Evolutionary conservation across 1,140 invertebrate genomes (phyloP).

Genomic region (Drosophila nannoptera): DNA sequence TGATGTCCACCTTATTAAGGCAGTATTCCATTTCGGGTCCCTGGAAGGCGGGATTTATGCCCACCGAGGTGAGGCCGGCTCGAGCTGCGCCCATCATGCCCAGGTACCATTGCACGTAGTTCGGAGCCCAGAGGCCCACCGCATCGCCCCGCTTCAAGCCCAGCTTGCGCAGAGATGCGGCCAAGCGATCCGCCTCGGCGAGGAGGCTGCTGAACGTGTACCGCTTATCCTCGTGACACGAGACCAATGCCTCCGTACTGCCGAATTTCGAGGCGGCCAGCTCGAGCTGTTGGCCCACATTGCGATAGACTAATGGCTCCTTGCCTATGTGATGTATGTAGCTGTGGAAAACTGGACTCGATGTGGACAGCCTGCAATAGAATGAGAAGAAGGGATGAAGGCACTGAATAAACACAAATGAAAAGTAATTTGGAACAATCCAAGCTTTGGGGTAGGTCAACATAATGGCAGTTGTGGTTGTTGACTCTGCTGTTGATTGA

Average conservation of each 20-base stretch:
- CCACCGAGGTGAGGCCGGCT: conserved; percentile 89
- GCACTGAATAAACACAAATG: background rate
- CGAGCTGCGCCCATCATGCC: conserved; percentile 88
- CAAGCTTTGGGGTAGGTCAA: background rate
- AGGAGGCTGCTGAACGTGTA: conserved; percentile 84
- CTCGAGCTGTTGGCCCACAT: conserved; percentile 83
- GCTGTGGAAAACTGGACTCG: conserved; percentile 18
- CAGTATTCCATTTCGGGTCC: conserved; percentile 88
- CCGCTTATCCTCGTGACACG: conserved; percentile 82
- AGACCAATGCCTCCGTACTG: conserved; percentile 82
- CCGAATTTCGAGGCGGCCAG: conserved; percentile 81
- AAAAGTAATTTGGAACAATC: no score
- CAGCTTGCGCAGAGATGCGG: conserved; percentile 87
- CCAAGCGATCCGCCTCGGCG: conserved; percentile 86
- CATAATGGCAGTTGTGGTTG: background rate
- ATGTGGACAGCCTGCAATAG: conserved; percentile 31
- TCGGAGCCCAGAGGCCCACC: conserved; percentile 94
- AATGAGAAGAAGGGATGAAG: background rate
- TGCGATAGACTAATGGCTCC: conserved; percentile 82
- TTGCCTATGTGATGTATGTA: conserved; percentile 80
- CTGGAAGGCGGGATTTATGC: conserved; percentile 92
- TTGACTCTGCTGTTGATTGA: background rate
- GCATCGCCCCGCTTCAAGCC: conserved; percentile 90
- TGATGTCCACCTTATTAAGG: conserved; percentile 88
- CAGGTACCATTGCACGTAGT: conserved; percentile 90